Evolutionary conservation across 2,888 invertebrate species (phyloP).

Genomic region (Esperia sulphurella): DNA sequence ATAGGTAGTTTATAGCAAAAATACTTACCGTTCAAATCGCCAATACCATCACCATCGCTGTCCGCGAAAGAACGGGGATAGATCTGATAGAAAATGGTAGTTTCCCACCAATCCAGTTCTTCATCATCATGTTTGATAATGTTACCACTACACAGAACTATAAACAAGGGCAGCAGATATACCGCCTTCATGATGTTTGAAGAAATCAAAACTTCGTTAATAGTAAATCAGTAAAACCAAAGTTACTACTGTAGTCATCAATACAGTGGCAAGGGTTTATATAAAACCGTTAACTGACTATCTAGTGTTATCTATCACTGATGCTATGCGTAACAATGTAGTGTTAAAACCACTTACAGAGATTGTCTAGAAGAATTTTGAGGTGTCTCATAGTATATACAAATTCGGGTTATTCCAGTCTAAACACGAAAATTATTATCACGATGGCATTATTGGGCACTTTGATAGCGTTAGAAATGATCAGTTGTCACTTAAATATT

Average conservation of each 20-base stretch:
- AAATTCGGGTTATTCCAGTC: no score
- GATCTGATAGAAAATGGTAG: conserved; percentile 87
- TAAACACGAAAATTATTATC: no score
- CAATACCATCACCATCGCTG: conserved; percentile 85
- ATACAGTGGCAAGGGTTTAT: background rate
- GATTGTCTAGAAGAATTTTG: background rate
- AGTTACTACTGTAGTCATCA: background rate
- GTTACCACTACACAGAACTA: conserved; percentile 32
- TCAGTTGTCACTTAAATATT: no score
- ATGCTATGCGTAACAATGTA: background rate
- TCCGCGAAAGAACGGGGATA: conserved; percentile 90
- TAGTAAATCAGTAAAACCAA: background rate
- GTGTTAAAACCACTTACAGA: conserved; percentile 3
- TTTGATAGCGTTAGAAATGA: no score
- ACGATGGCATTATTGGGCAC: no score
- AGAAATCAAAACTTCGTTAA: background rate
- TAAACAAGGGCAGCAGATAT: conserved; percentile 35
- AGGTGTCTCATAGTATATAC: background rate
- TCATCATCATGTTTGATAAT: conserved; percentile 29
- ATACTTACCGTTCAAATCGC: conserved; percentile 77
- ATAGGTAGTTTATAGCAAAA: no score
- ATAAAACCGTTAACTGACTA: background rate
- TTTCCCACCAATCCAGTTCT: conserved; percentile 85
- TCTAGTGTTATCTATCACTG: background rate
- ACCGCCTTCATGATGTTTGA: conserved; percentile 36